phyloP scores from a whole-genome alignment of 2,113 vertebrate genomes.

The Upupa epops region DNA sequence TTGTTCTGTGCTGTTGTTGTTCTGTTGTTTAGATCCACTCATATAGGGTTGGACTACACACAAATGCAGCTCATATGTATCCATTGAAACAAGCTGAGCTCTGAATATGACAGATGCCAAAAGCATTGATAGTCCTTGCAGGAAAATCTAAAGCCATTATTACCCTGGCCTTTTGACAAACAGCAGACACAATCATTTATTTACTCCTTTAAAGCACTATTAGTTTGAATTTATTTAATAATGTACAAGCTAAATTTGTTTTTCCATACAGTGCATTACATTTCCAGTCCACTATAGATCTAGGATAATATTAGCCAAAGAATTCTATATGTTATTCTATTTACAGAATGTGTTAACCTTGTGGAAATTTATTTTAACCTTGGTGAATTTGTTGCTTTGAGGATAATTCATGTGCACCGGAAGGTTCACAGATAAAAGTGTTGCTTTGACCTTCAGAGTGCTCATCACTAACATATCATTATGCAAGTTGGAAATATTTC shows the following conservation, averaged over 20 bases:
- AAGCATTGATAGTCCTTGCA: not conserved
- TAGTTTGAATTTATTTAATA: slow-evolving; percentile 24
- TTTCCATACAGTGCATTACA: not conserved
- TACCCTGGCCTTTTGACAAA: slow-evolving; percentile 2
- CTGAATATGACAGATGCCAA: not conserved
- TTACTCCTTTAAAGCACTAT: slow-evolving; percentile 15
- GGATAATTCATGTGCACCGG: slow-evolving; percentile 14
- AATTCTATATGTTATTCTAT: not conserved
- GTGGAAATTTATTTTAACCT: slow-evolving; percentile 48
- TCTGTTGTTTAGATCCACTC: not conserved
- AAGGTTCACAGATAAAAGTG: slow-evolving; percentile 40
- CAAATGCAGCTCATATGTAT: not conserved
- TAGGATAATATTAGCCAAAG: not conserved
- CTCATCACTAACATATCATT: slow-evolving; percentile 26
- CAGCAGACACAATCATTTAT: not conserved
- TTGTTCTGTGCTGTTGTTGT: not conserved
- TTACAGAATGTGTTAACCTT: slow-evolving; percentile 28
- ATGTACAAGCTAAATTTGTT: not conserved
- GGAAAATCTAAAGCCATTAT: slow-evolving; percentile 9
- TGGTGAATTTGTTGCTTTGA: slow-evolving; percentile 1
- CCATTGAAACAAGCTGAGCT: not conserved
- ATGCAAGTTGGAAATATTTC: slow-evolving; percentile 37
- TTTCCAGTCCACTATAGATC: not conserved
- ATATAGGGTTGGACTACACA: not conserved
- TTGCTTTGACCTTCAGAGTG: slow-evolving; percentile 45